Percentiles rank a stretch among this genome's conserved stretches.
These are phyloP conservation scores for Eudasyphora cyanicolor DNA, from an alignment of 2,888 invertebrate genomes.

Conservation along the genomic window DNA sequence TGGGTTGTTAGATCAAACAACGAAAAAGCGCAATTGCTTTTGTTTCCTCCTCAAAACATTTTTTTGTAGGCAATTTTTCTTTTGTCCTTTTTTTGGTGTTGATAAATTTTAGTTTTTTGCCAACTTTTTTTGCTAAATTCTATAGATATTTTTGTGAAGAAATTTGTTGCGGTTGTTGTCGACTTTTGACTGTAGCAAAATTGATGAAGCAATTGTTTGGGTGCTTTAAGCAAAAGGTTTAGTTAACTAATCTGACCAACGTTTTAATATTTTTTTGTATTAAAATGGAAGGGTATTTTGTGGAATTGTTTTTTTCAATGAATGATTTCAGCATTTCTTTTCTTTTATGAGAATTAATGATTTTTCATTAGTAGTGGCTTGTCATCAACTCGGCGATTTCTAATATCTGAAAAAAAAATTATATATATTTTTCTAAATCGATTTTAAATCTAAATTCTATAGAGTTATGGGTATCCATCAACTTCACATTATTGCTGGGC, in stretches of 20 bases:
- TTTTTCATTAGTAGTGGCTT: background rate
- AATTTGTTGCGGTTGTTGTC: constrained; percentile 35
- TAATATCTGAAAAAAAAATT: background rate
- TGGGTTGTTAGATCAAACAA: constrained; percentile 19
- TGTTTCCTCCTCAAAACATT: constrained; percentile 13
- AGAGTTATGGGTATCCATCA: no score
- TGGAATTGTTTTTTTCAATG: background rate
- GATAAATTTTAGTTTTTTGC: constrained; percentile 30
- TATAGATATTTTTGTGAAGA: background rate
- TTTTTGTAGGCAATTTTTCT: constrained; percentile 31
- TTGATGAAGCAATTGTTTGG: constrained; percentile 6
- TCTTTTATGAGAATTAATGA: background rate
- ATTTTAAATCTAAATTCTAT: no score
- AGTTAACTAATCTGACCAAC: background rate
- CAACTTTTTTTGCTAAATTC: background rate
- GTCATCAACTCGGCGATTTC: background rate
- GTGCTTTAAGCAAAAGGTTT: background rate
- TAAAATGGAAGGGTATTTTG: background rate
- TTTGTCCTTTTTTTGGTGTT: constrained; percentile 16
- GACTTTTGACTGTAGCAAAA: background rate
- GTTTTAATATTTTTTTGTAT: background rate
- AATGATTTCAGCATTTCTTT: no score
- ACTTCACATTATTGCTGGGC: no score
- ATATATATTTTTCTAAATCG: no score
- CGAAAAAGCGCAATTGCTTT: background rate